Evolutionary conservation across 1,140 invertebrate genomes (phyloP).

Genomic region (silkworm (Bombyx mori)): DNA sequence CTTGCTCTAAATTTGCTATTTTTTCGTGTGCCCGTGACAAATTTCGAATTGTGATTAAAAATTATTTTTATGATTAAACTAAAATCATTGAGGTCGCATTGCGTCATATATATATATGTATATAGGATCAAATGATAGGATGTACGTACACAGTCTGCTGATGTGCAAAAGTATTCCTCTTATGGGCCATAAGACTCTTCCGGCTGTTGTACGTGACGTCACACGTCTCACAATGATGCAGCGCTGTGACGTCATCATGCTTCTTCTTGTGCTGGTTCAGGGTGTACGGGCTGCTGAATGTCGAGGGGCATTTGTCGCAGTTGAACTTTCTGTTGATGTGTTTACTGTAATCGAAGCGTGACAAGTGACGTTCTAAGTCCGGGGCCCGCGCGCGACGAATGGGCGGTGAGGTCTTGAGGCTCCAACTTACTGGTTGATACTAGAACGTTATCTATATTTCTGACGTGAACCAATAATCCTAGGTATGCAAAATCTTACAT

Average conservation of each 20-base stretch:
- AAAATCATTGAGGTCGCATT: too few species aligned
- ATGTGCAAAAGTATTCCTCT: slow-evolving; percentile 20
- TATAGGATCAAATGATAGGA: neutral
- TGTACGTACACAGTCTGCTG: slow-evolving; percentile 30
- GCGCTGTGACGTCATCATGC: slow-evolving; percentile 10
- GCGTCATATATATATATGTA: too few species aligned
- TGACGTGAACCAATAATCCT: too few species aligned
- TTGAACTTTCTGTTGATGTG: slow-evolving; percentile 42
- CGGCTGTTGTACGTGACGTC: slow-evolving; percentile 18
- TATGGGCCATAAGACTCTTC: slow-evolving; percentile 36
- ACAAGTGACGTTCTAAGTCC: too few species aligned
- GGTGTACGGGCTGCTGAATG: slow-evolving; percentile 40
- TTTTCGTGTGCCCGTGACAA: neutral
- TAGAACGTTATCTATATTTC: too few species aligned
- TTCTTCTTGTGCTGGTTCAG: slow-evolving; percentile 31
- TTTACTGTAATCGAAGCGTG: slow-evolving; percentile 22
- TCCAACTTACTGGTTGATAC: too few species aligned
- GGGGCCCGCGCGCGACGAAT: too few species aligned
- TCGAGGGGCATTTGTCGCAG: slow-evolving; percentile 30
- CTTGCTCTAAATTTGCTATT: neutral
- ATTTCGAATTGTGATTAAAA: neutral
- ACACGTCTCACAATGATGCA: slow-evolving; percentile 24
- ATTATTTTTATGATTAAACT: neutral
- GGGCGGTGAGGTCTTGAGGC: too few species aligned
- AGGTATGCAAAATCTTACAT: too few species aligned